These are phyloP conservation scores for Lepidochrysops patricia DNA, from an alignment of 2,888 invertebrate genomes.

Conservation along the genomic window DNA sequence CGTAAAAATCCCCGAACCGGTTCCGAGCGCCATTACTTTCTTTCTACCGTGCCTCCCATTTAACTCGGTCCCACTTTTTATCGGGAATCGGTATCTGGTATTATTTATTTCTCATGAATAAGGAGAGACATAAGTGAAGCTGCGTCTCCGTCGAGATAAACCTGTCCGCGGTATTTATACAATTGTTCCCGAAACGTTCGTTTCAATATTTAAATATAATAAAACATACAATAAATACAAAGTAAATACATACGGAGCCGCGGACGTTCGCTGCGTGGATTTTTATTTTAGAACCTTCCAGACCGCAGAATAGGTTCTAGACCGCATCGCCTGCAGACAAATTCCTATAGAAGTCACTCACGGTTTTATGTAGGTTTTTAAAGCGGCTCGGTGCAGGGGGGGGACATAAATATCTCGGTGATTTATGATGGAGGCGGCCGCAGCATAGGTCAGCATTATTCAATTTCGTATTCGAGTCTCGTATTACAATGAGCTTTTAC, in stretches of 20 bases:
- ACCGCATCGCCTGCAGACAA: constrained; percentile 48
- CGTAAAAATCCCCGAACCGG: constrained; percentile 74
- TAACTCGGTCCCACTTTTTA: constrained; percentile 74
- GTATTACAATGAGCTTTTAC: constrained; percentile 73
- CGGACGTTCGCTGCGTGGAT: too few relatives aligned
- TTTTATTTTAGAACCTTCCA: constrained; percentile 37
- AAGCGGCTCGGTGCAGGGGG: constrained; percentile 49
- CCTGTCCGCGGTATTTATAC: constrained; percentile 33
- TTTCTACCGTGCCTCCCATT: constrained; percentile 73
- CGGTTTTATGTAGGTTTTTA: constrained; percentile 69
- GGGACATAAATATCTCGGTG: constrained; percentile 74
- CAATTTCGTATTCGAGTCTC: constrained; percentile 74
- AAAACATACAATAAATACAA: constrained; percentile 6
- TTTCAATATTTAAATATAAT: constrained; percentile 3
- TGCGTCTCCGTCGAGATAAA: constrained; percentile 63
- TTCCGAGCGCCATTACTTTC: constrained; percentile 74
- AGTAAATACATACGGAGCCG: too few relatives aligned
- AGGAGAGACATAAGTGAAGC: constrained; percentile 68
- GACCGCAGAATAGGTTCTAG: constrained; percentile 54
- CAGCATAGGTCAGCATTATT: constrained; percentile 75
- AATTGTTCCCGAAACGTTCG: not conserved
- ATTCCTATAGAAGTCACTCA: constrained; percentile 69
- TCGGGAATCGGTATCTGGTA: constrained; percentile 74
- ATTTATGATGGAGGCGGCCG: constrained; percentile 71
- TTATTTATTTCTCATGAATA: constrained; percentile 75